phyloP scores from a whole-genome alignment of 2,113 vertebrate genomes.

The Psilopogon haemacephalus region DNA sequence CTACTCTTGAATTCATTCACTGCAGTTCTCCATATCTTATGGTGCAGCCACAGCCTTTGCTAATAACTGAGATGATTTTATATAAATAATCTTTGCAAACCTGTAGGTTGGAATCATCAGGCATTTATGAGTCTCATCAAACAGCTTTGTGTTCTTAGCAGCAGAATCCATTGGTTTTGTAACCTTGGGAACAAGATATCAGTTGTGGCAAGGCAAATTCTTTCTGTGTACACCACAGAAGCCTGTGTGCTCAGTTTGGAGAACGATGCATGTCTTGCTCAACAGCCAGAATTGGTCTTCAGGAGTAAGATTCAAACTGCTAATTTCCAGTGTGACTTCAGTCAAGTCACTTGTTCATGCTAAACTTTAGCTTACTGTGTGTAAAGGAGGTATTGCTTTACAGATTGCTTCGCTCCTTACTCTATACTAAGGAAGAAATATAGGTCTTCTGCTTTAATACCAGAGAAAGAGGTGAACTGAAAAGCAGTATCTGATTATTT shows the following conservation, averaged over 20 bases:
- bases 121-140: neutral
- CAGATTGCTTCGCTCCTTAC: neutral
- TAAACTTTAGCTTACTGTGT: neutral
- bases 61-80: neutral
- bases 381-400: neutral
- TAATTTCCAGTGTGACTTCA: neutral
- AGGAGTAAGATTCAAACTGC: neutral
- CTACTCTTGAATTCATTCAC: neutral
- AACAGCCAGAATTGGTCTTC: neutral
- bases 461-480: neutral
- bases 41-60: neutral
- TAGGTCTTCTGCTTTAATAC: neutral
- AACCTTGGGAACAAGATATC: neutral
- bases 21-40: neutral
- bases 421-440: neutral
- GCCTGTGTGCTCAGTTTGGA: neutral
- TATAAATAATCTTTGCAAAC: neutral
- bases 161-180: neutral
- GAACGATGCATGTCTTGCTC: neutral
- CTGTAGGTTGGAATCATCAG: neutral
- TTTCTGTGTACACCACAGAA: neutral
- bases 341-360: neutral
- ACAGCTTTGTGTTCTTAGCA: neutral
- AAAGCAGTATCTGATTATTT: neutral
- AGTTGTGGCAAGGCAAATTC: neutral